A percentile compares a stretch with the other conserved stretches of the same genome.
phyloP scores from a whole-genome alignment of 2,797 vertebrate species.

The Pangasius mekongensis region DNA sequence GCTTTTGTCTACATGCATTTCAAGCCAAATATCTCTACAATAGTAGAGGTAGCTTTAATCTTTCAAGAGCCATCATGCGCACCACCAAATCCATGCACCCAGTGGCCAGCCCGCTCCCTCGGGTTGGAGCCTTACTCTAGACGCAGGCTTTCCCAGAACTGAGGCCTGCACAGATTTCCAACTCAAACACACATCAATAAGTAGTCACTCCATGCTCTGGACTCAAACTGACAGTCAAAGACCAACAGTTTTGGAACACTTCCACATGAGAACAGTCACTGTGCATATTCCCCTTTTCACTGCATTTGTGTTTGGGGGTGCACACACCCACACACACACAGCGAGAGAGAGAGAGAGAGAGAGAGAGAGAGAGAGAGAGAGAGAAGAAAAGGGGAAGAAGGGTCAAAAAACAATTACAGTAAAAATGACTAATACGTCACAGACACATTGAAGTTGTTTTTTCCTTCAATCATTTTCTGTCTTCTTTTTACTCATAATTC shows the following conservation, averaged over 20 bases:
- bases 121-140: slow-evolving; percentile 70
- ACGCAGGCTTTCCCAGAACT: slow-evolving; percentile 64
- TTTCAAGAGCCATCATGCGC: background rate
- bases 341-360: background rate
- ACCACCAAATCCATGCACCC: slow-evolving; percentile 48
- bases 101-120: slow-evolving; percentile 69
- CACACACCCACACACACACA: background rate
- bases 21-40: background rate
- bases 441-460: slow-evolving; percentile 71
- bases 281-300: slow-evolving; percentile 66
- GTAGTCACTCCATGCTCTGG: slow-evolving; percentile 70
- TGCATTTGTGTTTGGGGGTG: slow-evolving; percentile 68
- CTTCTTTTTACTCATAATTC: slow-evolving; percentile 68
- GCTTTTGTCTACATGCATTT: background rate
- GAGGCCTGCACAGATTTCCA: slow-evolving; percentile 59
- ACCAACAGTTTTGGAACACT: slow-evolving; percentile 67
- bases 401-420: slow-evolving; percentile 83
- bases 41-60: slow-evolving; percentile 1
- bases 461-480: slow-evolving; percentile 64
- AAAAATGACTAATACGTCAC: slow-evolving; percentile 84
- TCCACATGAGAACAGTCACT: slow-evolving; percentile 77
- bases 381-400: slow-evolving; percentile 53
- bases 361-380: slow-evolving; percentile 61
- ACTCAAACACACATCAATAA: slow-evolving; percentile 59
- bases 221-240: slow-evolving; percentile 74